Evolutionary conservation across 1,140 invertebrate genomes (phyloP), one percentile per base, ranked within the genome.

Genomic region (Nixonia krombeini): DNA sequence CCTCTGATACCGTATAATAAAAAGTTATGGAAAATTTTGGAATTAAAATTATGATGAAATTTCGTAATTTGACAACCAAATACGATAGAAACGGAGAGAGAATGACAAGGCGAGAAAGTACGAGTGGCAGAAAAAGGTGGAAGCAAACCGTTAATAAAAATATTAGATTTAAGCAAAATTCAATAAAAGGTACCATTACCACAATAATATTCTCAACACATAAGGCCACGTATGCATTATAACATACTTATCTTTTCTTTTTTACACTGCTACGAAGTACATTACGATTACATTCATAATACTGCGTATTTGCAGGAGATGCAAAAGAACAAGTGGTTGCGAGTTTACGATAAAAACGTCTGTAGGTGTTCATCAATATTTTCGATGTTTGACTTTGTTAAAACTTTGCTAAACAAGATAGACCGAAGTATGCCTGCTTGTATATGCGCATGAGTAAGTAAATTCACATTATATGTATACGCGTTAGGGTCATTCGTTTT

Each of bases 161-260:
- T 16, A 17, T 40, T 75, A 75, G 51, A 56, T 38, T 70, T 68
- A 76, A 64, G 63, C 45, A 40, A 37, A 33, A 69, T 52, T 65
- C 46, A 51, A 64, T 42, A 41, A 49, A 45, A 40, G 42, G 47
- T 53, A 16, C 57, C 62, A 57, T 46, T 69, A 71, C 51, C 38
- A 61, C 52, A 58, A 49, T 47, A 70, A 70, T 76, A 68, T 67
- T 69, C 63, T 49, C 70, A 77, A 65, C 29, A 49, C 5, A 6
- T 67, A 71, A 72, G 57, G 41, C 57, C 53, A 58, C 61, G 50
- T 73, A 70, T 63, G 63, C 56, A 74, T 71, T 71, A 59, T 74
- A 66, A 76, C 51, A 63, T 70, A 69, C 63, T 71, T 76, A 75
- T 65, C 56, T 75, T 72, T 57, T 70, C 46, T 67, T 68, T 75